Percentiles rank a stretch among this genome's conserved stretches.
Conservation (phyloP, 2,888 invertebrate species). For the Arge pagana region DNA sequence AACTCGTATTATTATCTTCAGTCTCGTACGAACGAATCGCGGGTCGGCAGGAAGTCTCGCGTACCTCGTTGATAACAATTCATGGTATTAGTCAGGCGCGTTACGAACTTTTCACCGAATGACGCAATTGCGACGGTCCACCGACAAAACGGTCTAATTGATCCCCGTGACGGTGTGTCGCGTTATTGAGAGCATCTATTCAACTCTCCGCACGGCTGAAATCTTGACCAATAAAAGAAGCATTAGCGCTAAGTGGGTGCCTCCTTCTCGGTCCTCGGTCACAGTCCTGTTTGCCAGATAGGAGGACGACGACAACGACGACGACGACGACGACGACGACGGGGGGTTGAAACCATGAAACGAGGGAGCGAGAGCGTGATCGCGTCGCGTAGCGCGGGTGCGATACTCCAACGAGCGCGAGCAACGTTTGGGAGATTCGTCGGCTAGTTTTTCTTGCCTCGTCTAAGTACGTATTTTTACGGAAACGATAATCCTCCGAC, state of each 20-base stretch:
- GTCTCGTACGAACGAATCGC: too few relatives aligned
- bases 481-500: too few relatives aligned
- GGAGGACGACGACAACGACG: conserved; percentile 36
- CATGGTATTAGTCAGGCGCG: too few relatives aligned
- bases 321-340: too few relatives aligned
- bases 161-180: conserved; percentile 19
- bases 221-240: conserved; percentile 54
- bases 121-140: too few relatives aligned
- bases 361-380: conserved; percentile 9
- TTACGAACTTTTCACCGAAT: too few relatives aligned
- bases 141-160: conserved; percentile 17
- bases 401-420: neutral
- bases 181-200: conserved; percentile 29
- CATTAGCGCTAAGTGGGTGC: conserved; percentile 53
- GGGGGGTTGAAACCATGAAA: too few relatives aligned
- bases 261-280: conserved; percentile 48
- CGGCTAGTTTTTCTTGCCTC: too few relatives aligned
- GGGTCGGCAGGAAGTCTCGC: too few relatives aligned
- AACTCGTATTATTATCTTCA: too few relatives aligned
- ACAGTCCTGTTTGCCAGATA: conserved; percentile 45
- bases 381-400: conserved; percentile 2
- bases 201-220: conserved; percentile 42
- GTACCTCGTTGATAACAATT: too few relatives aligned
- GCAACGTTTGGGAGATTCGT: neutral
- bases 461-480: too few relatives aligned